These are phyloP conservation scores for Okapia johnstoni DNA, from an alignment of 2,113 vertebrate species.

Conservation along the genomic window DNA sequence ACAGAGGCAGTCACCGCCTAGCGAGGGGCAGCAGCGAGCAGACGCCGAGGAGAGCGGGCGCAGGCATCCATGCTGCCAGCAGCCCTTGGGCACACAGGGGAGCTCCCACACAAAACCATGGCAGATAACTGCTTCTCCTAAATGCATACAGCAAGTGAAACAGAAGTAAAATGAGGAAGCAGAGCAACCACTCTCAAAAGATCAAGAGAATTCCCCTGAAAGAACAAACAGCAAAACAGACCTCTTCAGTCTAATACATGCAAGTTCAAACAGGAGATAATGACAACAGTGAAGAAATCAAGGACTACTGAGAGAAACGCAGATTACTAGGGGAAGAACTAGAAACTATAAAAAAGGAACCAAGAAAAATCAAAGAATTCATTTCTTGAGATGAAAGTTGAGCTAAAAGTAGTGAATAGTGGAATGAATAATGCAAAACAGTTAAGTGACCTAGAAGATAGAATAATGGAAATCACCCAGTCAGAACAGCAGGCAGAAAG, in stretches of 20 bases:
- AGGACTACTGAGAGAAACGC: neutral
- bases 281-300: neutral
- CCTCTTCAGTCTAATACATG: neutral
- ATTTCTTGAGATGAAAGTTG: neutral
- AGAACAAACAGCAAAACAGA: neutral
- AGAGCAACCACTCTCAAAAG: neutral
- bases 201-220: neutral
- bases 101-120: neutral
- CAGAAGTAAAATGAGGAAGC: neutral
- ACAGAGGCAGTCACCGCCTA: neutral
- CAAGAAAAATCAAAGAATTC: neutral
- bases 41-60: rapidly evolving
- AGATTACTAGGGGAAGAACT: neutral
- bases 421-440: neutral
- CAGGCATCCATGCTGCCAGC: neutral
- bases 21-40: neutral
- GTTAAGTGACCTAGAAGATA: neutral
- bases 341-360: neutral
- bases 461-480: neutral
- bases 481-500: neutral
- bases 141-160: neutral
- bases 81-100: neutral
- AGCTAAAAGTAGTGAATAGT: neutral
- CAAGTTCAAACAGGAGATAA: neutral
- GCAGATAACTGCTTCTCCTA: neutral